Conservation (phyloP, 2,797 vertebrate species). For the Eulemur rubriventer region DNA sequence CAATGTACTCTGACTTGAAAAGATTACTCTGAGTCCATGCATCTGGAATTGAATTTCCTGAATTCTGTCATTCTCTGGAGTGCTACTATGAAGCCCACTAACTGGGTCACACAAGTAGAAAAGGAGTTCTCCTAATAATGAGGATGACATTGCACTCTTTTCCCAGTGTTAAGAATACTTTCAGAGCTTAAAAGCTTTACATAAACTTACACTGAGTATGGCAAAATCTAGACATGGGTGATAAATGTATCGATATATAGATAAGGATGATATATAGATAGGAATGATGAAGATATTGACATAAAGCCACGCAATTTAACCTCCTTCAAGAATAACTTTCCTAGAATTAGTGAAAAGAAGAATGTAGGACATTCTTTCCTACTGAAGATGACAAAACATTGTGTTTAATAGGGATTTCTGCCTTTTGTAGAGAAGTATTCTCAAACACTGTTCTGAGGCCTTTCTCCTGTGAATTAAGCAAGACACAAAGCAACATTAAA, state of each 20-base stretch:
- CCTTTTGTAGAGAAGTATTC: not conserved
- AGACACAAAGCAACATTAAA: not conserved
- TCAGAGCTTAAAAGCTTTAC: not conserved
- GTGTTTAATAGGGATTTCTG: not conserved
- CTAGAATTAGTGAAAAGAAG: not conserved
- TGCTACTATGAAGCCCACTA: not conserved
- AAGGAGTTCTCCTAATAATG: not conserved
- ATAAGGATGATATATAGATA: not conserved
- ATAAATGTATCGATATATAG: not conserved
- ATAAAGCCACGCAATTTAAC: not conserved
- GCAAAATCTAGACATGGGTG: not conserved
- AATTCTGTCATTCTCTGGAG: slow-evolving; percentile 69
- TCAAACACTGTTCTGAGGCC: not conserved
- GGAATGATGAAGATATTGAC: not conserved
- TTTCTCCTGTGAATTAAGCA: not conserved
- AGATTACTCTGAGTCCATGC: slow-evolving; percentile 73
- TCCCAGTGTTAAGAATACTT: not conserved
- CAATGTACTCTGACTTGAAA: slow-evolving; percentile 75
- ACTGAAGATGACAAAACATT: not conserved
- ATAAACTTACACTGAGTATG: not conserved
- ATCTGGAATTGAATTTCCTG: slow-evolving; percentile 73
- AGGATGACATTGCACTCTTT: not conserved
- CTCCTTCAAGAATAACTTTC: not conserved
- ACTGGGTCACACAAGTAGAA: slow-evolving; percentile 5
- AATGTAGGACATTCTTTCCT: not conserved